A percentile compares a stretch with the other conserved stretches of the same genome.
These are phyloP conservation scores for Enteromius anoplus DNA, from an alignment of 2,797 vertebrate genomes.

Conservation along the genomic window DNA sequence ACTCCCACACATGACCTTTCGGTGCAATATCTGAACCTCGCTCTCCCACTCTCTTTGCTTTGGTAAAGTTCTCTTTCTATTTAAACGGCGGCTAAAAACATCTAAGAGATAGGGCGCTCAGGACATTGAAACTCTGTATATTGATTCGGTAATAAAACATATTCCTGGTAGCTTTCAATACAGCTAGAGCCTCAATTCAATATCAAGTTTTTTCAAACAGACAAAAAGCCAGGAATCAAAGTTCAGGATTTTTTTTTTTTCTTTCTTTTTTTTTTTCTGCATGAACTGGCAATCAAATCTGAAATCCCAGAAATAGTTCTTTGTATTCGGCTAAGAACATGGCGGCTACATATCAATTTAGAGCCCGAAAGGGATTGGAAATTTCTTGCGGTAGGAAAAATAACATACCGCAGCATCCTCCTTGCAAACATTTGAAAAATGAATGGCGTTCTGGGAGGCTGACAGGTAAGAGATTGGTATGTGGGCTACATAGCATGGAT, in stretches of 20 bases:
- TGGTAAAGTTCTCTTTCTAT: slow-evolving; percentile 45
- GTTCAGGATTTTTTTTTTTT: slow-evolving; percentile 6
- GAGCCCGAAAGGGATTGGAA: slow-evolving; percentile 30
- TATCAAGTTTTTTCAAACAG: slow-evolving; percentile 20
- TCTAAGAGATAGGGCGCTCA: not conserved
- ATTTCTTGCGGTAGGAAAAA: slow-evolving; percentile 42
- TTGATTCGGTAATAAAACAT: slow-evolving; percentile 28
- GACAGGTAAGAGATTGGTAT: slow-evolving; percentile 65
- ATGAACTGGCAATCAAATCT: slow-evolving; percentile 40
- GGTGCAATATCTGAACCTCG: slow-evolving; percentile 51
- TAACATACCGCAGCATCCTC: slow-evolving; percentile 42
- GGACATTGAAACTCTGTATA: not conserved
- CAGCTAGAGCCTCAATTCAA: not conserved
- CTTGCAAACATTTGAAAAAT: slow-evolving; percentile 51
- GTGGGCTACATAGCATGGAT: slow-evolving; percentile 64
- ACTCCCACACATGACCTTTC: slow-evolving; percentile 64
- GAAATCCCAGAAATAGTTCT: slow-evolving; percentile 27
- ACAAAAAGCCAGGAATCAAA: slow-evolving; percentile 40
- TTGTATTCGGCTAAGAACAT: slow-evolving; percentile 40
- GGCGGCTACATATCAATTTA: slow-evolving; percentile 45
- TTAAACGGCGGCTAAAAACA: slow-evolving; percentile 28
- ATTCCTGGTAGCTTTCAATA: slow-evolving; percentile 31
- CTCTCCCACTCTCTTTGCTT: slow-evolving; percentile 49
- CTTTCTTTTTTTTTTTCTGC: not conserved
- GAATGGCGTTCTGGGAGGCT: slow-evolving; percentile 58